phyloP scores from a whole-genome alignment of 2,113 vertebrate species.

The Epinephelus moara region DNA sequence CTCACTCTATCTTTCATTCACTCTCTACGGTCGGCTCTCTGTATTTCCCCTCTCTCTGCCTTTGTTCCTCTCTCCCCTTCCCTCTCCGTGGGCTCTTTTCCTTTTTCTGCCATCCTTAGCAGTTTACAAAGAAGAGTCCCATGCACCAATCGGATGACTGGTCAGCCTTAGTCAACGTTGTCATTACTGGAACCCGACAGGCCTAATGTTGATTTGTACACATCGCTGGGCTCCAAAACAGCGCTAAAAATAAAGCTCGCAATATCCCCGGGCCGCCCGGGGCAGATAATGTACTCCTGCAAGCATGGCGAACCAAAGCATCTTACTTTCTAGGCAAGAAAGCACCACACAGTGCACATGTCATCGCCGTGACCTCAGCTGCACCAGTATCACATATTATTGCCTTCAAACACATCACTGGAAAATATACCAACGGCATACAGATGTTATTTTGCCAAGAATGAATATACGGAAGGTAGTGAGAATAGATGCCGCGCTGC shows the following conservation, averaged over 20 bases:
- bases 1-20: constrained; percentile 30
- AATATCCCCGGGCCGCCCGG: constrained; percentile 64
- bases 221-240: constrained; percentile 79
- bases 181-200: constrained; percentile 76
- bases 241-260: constrained; percentile 81
- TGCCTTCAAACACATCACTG: not conserved
- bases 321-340: constrained; percentile 56
- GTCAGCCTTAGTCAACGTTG: constrained; percentile 78
- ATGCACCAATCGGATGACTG: constrained; percentile 69
- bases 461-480: not conserved
- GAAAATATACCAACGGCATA: not conserved
- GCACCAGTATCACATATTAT: not conserved
- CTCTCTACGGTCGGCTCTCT: not conserved
- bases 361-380: constrained; percentile 45
- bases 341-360: constrained; percentile 25
- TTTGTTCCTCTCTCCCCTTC: constrained; percentile 27
- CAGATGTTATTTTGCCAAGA: not conserved
- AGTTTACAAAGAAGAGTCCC: constrained; percentile 72
- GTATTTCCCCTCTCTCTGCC: not conserved
- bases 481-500: constrained; percentile 22
- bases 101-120: constrained; percentile 73
- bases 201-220: constrained; percentile 82
- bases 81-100: constrained; percentile 59
- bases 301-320: constrained; percentile 45
- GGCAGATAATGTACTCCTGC: constrained; percentile 74